phyloP scores from a whole-genome alignment of 1,140 invertebrate species.

The Apis dorsata region DNA sequence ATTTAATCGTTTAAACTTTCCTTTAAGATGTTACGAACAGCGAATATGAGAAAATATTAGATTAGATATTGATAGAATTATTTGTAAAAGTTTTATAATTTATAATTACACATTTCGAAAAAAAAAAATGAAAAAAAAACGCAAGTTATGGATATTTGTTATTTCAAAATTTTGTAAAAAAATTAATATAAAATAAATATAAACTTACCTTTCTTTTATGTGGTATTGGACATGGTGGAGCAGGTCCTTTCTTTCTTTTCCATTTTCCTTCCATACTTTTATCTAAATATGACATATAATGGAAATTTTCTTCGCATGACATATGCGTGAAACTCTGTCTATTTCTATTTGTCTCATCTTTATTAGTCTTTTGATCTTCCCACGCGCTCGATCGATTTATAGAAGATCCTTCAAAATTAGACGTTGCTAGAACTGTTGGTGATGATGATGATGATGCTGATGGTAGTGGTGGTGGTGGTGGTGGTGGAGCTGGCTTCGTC shows the following conservation, averaged over 20 bases:
- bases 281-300: slow-evolving; percentile 71
- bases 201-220: slow-evolving; percentile 82
- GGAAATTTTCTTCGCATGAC: slow-evolving; percentile 49
- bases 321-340: slow-evolving; percentile 76
- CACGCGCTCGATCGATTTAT: slow-evolving; percentile 63
- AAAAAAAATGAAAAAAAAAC: too few relatives aligned
- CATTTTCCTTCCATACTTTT: slow-evolving; percentile 85
- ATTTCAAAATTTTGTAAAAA: background rate
- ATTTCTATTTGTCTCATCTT: slow-evolving; percentile 82
- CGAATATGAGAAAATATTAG: too few relatives aligned
- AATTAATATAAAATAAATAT: background rate
- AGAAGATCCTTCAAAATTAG: slow-evolving; percentile 57
- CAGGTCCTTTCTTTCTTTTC: slow-evolving; percentile 89
- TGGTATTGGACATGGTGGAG: slow-evolving; percentile 87
- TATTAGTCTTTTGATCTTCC: slow-evolving; percentile 81
- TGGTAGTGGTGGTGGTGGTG: slow-evolving; percentile 68
- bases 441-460: slow-evolving; percentile 61
- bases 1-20: too few relatives aligned
- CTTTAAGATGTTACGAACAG: too few relatives aligned
- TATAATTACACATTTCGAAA: too few relatives aligned
- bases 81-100: too few relatives aligned
- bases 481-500: slow-evolving; percentile 81
- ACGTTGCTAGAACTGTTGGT: slow-evolving; percentile 76
- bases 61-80: too few relatives aligned
- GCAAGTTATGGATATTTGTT: too few relatives aligned